Conservation (phyloP, 64 coral and sea anemone genomes). For the Montipora capricornis region DNA sequence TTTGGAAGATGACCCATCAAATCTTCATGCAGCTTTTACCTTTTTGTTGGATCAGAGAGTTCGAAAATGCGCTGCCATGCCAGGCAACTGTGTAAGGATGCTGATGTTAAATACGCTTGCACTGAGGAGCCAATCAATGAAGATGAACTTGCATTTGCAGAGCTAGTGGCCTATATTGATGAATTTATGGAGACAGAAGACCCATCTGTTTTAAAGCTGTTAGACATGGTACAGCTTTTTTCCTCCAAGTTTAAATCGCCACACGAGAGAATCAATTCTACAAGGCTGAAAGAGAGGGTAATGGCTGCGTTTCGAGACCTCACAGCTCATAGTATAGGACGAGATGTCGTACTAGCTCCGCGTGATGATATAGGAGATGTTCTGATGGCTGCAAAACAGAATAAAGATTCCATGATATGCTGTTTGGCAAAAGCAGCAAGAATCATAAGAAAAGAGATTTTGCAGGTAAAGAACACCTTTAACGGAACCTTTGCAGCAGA, state of each 20-base stretch:
- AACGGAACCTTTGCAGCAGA: not conserved
- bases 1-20: too few relatives aligned
- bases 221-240: too few relatives aligned
- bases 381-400: too few relatives aligned
- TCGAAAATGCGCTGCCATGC: conserved; percentile 1
- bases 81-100: not conserved
- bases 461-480: not conserved
- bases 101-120: not conserved
- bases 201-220: too few relatives aligned
- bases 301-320: conserved; percentile 9
- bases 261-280: too few relatives aligned
- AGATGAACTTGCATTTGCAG: conserved; percentile 32
- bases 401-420: not conserved
- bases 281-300: conserved; percentile 35
- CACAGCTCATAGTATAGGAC: not conserved
- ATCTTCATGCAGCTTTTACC: conserved; percentile 18
- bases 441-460: conserved; percentile 5
- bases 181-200: too few relatives aligned
- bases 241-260: too few relatives aligned
- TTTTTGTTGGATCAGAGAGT: conserved; percentile 31
- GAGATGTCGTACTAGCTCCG: too few relatives aligned
- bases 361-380: too few relatives aligned
- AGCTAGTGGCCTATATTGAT: conserved; percentile 25
- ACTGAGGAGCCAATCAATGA: not conserved
- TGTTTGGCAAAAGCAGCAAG: conserved; percentile 12